A percentile compares a stretch with the other conserved stretches of the same genome.
phyloP scores from a whole-genome alignment of 2,797 vertebrate species.

The Hafferia zeledoni region DNA sequence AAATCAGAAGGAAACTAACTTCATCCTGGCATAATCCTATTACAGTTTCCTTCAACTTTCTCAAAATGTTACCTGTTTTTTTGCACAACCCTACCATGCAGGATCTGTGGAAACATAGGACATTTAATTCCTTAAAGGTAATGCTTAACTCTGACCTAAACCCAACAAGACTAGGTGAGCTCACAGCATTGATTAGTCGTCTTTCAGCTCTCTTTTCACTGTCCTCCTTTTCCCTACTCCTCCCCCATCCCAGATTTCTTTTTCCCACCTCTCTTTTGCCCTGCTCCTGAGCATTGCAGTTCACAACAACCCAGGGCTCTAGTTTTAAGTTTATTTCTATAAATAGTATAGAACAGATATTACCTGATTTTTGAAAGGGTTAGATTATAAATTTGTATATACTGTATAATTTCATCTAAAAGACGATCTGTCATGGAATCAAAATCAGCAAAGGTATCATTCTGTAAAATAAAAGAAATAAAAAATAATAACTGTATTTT shows the following conservation, averaged over 20 bases:
- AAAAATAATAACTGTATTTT: conserved; percentile 55
- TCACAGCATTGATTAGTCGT: background rate
- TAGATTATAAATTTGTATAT: conserved; percentile 98
- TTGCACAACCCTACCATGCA: background rate
- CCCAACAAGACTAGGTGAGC: background rate
- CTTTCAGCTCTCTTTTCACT: background rate
- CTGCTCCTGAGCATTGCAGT: background rate
- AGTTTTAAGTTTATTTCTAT: background rate
- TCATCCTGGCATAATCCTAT: background rate
- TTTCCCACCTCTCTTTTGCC: background rate
- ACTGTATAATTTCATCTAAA: conserved; percentile 97
- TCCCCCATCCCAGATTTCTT: background rate
- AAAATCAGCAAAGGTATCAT: conserved; percentile 99
- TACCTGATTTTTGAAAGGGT: conserved; percentile 98
- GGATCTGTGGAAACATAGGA: background rate
- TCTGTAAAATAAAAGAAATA: conserved; percentile 81
- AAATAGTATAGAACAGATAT: conserved; percentile 55
- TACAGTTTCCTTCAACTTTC: background rate
- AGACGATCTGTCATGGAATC: conserved; percentile 98
- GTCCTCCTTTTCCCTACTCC: background rate
- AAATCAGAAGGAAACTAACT: background rate
- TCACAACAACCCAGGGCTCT: conserved; percentile 38
- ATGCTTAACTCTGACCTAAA: background rate
- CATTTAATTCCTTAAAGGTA: background rate
- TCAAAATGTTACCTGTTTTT: background rate